These are phyloP conservation scores for Tenebrosternarchus preto DNA, from an alignment of 2,113 vertebrate genomes.

Conservation along the genomic window DNA sequence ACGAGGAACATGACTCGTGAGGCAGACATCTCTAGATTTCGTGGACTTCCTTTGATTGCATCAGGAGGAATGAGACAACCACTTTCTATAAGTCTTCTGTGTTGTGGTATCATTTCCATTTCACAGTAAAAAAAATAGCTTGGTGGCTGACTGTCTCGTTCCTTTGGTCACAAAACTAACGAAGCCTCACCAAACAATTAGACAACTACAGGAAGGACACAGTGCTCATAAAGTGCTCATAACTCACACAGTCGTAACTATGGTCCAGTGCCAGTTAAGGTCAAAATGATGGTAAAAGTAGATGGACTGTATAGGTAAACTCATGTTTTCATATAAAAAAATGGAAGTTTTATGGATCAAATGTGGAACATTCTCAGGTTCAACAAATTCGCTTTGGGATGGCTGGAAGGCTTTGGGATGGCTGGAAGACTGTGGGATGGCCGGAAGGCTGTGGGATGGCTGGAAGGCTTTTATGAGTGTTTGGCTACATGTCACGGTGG, in stretches of 20 bases:
- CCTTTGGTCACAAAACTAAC: constrained; percentile 14
- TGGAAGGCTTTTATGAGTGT: background rate
- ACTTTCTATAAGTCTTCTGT: background rate
- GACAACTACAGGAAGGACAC: background rate
- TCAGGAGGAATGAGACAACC: background rate
- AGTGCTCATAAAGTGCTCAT: background rate
- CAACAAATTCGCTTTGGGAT: too few relatives aligned
- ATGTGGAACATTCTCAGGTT: background rate
- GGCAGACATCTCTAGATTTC: constrained; percentile 17
- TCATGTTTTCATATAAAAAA: background rate
- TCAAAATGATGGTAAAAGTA: background rate
- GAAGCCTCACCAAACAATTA: background rate
- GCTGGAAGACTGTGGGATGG: background rate
- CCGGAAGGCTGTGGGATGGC: background rate
- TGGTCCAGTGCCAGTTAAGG: background rate
- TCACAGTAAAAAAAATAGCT: constrained; percentile 7
- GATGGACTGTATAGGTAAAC: background rate
- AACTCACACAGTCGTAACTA: background rate
- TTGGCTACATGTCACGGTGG: background rate
- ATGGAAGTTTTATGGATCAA: background rate
- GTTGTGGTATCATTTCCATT: constrained; percentile 7
- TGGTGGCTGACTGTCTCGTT: background rate
- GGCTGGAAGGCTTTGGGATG: background rate
- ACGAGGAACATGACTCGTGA: constrained; percentile 44
- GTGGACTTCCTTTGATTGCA: background rate